Evolutionary conservation across 2,797 vertebrate species (phyloP), one percentile per base, ranked within the genome.

Genomic region (Notolabrus celidotus): DNA sequence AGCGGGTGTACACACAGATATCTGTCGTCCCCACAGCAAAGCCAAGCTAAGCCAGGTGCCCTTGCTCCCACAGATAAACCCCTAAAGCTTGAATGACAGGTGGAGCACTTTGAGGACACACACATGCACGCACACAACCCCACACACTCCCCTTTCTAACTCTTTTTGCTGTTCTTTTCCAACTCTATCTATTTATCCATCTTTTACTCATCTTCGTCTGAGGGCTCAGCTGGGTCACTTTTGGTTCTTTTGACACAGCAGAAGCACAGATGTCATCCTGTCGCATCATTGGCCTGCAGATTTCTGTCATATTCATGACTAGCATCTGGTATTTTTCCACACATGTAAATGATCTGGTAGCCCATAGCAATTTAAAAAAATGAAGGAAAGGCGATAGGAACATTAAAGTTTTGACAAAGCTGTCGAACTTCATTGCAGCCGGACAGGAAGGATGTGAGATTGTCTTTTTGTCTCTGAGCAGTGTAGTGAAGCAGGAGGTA

Each of bases 51-150:
- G 79, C 88, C 84, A 69, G 70, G 75, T 86, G 89, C 77, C 76
- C 81, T 85, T 70, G 73, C 85, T 86, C 80, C 58, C 45, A 59
- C 67, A 86, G 87, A 91, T 90, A 92, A 90, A 85, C 76, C 70
- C 53, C 52, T 49, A 87, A 88, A 91, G 91, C 89, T 74, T 88
- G 88, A 90, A 82, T 84, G 88, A 85, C 87, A 84, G 73, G 57
- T 52, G 68, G 80, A 85, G 74, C 70, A 82, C 86, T 84, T 84
- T 79, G 45, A 85, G 82, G 69, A 66, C 82, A 71, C 78, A 67
- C 54, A 49, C 52, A 31, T 7, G 33, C 19, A 47, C n/a, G 36
- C 79, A 52, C 79, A 77, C 74, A 56, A 15, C 53, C 46, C 66
- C n/a, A 62, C 23, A 53, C 23, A 10, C 20, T 6, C 2, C n/a